Percentiles rank a stretch among this genome's conserved stretches.
Evolutionary conservation across 2,797 vertebrate species (phyloP).

Genomic region (Monodelphis domestica): DNA sequence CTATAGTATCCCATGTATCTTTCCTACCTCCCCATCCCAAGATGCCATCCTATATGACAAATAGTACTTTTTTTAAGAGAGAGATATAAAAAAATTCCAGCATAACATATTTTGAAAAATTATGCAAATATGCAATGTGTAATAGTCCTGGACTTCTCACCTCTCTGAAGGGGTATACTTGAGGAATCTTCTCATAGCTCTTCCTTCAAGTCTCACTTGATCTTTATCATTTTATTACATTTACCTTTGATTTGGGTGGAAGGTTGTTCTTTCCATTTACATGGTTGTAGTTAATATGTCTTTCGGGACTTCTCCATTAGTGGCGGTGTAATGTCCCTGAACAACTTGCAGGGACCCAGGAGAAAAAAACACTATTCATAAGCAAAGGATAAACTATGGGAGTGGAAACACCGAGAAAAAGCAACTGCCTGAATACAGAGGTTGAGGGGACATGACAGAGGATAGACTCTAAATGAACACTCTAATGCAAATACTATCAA

Average conservation of each 20-base stretch:
- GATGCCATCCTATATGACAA: not conserved
- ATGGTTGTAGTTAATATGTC: not conserved
- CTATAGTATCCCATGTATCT: not conserved
- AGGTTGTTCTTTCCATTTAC: not conserved
- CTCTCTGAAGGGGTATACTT: not conserved
- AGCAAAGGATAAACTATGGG: no score
- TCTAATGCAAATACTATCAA: no score
- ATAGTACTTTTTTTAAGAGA: not conserved
- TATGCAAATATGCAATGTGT: not conserved
- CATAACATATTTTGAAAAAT: not conserved
- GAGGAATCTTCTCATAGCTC: not conserved
- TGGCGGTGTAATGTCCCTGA: no score
- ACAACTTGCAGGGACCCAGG: no score
- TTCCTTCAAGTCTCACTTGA: not conserved
- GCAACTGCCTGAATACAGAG: no score
- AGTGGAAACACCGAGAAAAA: no score
- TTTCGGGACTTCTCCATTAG: no score
- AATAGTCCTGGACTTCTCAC: not conserved
- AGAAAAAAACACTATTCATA: no score
- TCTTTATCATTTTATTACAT: not conserved
- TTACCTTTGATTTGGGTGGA: not conserved
- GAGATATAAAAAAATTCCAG: not conserved
- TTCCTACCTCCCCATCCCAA: not conserved
- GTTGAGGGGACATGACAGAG: no score
- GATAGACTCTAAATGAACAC: no score